A percentile compares a stretch with the other conserved stretches of the same genome.
These are phyloP conservation scores for Melinaea marsaeus DNA, from an alignment of 2,888 invertebrate genomes.

Conservation along the genomic window DNA sequence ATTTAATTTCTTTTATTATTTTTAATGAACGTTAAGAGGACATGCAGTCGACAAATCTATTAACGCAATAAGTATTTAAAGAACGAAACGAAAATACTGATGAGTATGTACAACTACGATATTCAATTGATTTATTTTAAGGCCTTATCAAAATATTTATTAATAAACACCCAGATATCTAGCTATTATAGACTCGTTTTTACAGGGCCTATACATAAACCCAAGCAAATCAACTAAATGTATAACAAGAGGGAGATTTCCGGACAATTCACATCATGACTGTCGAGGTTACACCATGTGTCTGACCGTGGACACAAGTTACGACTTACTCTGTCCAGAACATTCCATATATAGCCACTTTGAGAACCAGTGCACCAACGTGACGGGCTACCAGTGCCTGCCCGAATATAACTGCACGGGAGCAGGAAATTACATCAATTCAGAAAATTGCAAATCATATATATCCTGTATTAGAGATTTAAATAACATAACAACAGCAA, in stretches of 20 bases:
- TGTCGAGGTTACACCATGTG: constrained; percentile 67
- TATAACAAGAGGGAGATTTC: constrained; percentile 53
- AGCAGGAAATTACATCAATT: constrained; percentile 44
- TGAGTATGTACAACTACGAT: too few species aligned
- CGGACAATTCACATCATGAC: constrained; percentile 49
- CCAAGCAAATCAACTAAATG: constrained; percentile 47
- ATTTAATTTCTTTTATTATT: too few species aligned
- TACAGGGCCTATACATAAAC: constrained; percentile 52
- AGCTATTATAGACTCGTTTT: constrained; percentile 31
- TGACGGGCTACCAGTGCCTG: constrained; percentile 55
- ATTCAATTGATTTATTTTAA: too few species aligned
- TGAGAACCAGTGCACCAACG: constrained; percentile 59
- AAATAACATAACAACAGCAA: constrained; percentile 47
- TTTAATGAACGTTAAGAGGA: too few species aligned
- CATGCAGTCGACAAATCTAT: too few species aligned
- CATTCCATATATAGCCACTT: constrained; percentile 58
- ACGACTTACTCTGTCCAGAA: constrained; percentile 57
- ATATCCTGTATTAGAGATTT: constrained; percentile 54
- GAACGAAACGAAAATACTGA: too few species aligned
- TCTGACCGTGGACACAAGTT: constrained; percentile 43
- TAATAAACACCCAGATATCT: not conserved
- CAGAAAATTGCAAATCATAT: constrained; percentile 48
- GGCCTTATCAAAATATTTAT: too few species aligned
- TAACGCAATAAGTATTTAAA: too few species aligned
- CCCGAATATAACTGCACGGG: constrained; percentile 48